Conservation (phyloP, 1,140 invertebrate genomes). For the Aphidius ervi region DNA sequence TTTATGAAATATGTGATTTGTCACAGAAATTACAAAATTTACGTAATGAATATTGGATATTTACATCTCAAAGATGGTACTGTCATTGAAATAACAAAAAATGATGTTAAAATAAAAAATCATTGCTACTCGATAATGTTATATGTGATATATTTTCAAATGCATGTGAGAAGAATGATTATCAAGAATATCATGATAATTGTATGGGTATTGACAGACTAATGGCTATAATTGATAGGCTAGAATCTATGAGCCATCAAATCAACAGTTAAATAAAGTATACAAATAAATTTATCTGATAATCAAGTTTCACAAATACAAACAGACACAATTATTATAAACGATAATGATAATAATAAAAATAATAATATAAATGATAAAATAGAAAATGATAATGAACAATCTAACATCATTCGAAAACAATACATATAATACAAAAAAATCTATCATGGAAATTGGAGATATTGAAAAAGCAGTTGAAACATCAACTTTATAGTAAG, state of each 20-base stretch:
- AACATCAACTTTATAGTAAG: slow-evolving; percentile 43
- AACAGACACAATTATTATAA: slow-evolving; percentile 18
- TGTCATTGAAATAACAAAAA: no score
- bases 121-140: neutral
- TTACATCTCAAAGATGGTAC: slow-evolving; percentile 24
- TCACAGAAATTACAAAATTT: slow-evolving; percentile 33
- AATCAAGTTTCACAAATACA: neutral
- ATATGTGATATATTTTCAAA: slow-evolving; percentile 13
- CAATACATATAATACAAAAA: slow-evolving; percentile 25
- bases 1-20: slow-evolving; percentile 37
- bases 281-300: neutral
- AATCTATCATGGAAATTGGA: slow-evolving; percentile 36
- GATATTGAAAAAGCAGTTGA: no score
- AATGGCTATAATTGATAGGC: neutral
- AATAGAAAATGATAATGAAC: no score
- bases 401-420: no score
- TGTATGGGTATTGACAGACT: neutral
- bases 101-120: slow-evolving; percentile 18
- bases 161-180: slow-evolving; percentile 14
- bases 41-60: slow-evolving; percentile 22
- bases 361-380: slow-evolving; percentile 18
- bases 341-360: slow-evolving; percentile 36
- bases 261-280: slow-evolving; percentile 4
- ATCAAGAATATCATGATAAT: neutral
- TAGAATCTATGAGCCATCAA: neutral